Conservation (phyloP, 2,113 vertebrate genomes). For the Mesocricetus auratus region DNA sequence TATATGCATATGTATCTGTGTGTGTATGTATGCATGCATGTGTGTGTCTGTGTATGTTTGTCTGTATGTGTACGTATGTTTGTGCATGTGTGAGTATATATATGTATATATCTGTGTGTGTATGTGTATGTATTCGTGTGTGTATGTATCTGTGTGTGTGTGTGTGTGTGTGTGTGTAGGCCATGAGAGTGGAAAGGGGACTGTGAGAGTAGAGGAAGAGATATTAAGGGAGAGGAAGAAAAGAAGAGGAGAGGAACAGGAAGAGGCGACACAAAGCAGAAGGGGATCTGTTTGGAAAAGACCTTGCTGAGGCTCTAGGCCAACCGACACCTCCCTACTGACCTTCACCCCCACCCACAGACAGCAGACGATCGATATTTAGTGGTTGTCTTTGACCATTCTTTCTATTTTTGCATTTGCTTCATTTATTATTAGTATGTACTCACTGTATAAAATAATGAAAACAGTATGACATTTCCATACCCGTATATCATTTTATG, state of each 20-base stretch:
- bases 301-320: neutral
- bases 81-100: too few species aligned
- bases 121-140: neutral
- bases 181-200: neutral
- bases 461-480: neutral
- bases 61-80: too few species aligned
- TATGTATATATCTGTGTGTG: too few species aligned
- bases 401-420: neutral
- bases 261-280: neutral
- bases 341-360: neutral
- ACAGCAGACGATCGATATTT: neutral
- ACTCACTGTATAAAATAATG: neutral
- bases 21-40: neutral
- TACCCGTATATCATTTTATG: neutral
- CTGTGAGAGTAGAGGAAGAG: neutral
- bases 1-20: neutral
- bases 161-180: neutral
- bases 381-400: neutral
- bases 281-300: neutral
- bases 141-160: neutral
- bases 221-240: neutral
- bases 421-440: neutral
- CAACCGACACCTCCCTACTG: too few species aligned
- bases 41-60: neutral
- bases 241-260: neutral